phyloP scores from a whole-genome alignment of 2,888 invertebrate genomes.

The Cheilosia impressa region DNA sequence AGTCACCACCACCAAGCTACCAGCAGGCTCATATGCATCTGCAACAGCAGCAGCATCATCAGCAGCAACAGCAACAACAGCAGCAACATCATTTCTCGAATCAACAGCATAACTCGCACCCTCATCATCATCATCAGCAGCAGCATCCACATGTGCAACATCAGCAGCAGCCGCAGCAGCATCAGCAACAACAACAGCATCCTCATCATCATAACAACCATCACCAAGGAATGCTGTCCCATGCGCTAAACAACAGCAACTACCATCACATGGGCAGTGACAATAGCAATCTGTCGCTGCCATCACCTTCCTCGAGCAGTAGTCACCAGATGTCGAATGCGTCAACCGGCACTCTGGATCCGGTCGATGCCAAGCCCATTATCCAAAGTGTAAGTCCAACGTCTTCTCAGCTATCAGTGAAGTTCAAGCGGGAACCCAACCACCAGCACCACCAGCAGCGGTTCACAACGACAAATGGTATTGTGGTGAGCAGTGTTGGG shows the following conservation, averaged over 20 bases:
- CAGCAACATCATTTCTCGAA: slow-evolving; percentile 82
- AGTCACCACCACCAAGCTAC: slow-evolving; percentile 85
- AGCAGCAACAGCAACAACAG: slow-evolving; percentile 86
- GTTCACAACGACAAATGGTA: slow-evolving; percentile 58
- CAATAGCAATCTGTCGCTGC: slow-evolving; percentile 91
- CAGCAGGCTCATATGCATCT: slow-evolving; percentile 87
- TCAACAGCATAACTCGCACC: slow-evolving; percentile 50
- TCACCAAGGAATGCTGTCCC: slow-evolving; percentile 71
- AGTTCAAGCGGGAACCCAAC: slow-evolving; percentile 47
- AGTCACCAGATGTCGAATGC: slow-evolving; percentile 84
- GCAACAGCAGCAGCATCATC: slow-evolving; percentile 85
- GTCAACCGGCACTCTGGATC: slow-evolving; percentile 83
- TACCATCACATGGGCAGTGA: slow-evolving; percentile 78
- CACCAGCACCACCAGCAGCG: slow-evolving; percentile 72
- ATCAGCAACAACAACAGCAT: slow-evolving; percentile 76
- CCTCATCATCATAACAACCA: slow-evolving; percentile 74
- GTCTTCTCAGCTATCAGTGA: slow-evolving; percentile 50
- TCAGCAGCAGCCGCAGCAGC: slow-evolving; percentile 76
- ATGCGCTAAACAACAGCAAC: slow-evolving; percentile 69
- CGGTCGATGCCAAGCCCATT: slow-evolving; percentile 86
- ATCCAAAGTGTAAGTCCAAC: slow-evolving; percentile 92
- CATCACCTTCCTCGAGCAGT: slow-evolving; percentile 87
- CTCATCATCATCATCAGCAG: slow-evolving; percentile 74
- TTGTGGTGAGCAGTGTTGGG: slow-evolving; percentile 77
- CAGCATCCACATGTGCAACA: slow-evolving; percentile 82